Conservation (phyloP, 1,140 invertebrate species). For the Piezodorus guildinii region DNA sequence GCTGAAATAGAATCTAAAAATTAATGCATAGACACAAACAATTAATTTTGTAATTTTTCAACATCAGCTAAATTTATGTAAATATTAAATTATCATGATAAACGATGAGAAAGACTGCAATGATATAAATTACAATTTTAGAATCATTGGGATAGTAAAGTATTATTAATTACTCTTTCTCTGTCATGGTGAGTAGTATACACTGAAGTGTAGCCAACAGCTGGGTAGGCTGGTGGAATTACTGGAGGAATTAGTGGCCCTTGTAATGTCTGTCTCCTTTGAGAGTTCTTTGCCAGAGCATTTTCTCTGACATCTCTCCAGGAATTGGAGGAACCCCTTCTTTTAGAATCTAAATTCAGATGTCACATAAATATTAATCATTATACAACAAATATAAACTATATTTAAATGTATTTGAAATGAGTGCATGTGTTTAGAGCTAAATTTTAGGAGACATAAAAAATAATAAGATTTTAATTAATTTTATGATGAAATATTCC, state of each 20-base stretch:
- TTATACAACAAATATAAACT: no score
- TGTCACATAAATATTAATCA: no score
- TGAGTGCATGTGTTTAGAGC: no score
- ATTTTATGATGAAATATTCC: no score
- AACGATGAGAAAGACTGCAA: neutral
- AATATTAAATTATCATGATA: no score
- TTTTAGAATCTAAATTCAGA: slow-evolving; percentile 14
- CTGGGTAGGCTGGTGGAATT: slow-evolving; percentile 31
- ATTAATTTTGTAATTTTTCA: neutral
- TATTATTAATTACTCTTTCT: slow-evolving; percentile 24
- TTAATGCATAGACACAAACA: neutral
- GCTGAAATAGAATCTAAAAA: slow-evolving; percentile 1
- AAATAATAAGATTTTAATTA: no score
- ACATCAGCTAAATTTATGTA: neutral
- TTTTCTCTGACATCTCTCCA: slow-evolving; percentile 26
- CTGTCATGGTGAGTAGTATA: slow-evolving; percentile 28
- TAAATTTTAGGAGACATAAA: no score
- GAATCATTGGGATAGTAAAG: no score
- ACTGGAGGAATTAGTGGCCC: slow-evolving; percentile 22
- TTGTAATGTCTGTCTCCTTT: slow-evolving; percentile 28
- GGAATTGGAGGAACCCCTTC: slow-evolving; percentile 28
- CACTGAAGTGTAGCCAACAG: slow-evolving; percentile 28
- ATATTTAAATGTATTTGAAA: no score
- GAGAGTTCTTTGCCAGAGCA: slow-evolving; percentile 22
- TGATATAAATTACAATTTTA: no score